phyloP scores from a whole-genome alignment of 2,113 vertebrate species.

The Actenoides lindsayi region DNA sequence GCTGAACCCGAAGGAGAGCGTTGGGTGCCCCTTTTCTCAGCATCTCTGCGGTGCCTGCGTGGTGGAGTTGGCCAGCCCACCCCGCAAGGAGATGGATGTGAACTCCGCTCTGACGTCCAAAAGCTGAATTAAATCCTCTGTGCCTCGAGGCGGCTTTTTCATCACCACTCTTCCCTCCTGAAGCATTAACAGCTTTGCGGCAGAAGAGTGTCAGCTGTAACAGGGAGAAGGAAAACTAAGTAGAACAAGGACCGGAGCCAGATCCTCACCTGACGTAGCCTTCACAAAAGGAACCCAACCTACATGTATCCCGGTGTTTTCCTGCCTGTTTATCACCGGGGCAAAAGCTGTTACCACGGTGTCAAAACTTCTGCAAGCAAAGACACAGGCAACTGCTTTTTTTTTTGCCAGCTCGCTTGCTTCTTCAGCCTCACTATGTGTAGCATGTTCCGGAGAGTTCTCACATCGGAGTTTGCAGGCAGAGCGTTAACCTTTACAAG shows the following conservation, averaged over 20 bases:
- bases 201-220: background rate
- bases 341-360: background rate
- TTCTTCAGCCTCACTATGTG: background rate
- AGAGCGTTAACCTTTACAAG: background rate
- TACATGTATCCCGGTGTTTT: background rate
- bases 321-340: background rate
- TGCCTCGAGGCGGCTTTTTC: rapidly evolving
- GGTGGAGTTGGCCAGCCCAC: background rate
- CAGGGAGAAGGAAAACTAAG: background rate
- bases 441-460: background rate
- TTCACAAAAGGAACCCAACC: background rate
- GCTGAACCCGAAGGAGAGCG: background rate
- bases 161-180: background rate
- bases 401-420: background rate
- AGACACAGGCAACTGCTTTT: background rate
- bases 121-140: background rate
- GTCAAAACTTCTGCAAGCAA: background rate
- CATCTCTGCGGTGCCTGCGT: background rate
- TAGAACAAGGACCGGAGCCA: background rate
- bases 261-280: background rate
- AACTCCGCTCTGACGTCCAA: background rate
- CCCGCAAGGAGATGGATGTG: background rate
- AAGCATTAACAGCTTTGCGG: background rate
- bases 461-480: background rate
- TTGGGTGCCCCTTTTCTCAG: background rate